A percentile compares a stretch with the other conserved stretches of the same genome.
These are phyloP conservation scores for Elgaria multicarinata DNA, from an alignment of 2,113 vertebrate species.

Conservation along the genomic window DNA sequence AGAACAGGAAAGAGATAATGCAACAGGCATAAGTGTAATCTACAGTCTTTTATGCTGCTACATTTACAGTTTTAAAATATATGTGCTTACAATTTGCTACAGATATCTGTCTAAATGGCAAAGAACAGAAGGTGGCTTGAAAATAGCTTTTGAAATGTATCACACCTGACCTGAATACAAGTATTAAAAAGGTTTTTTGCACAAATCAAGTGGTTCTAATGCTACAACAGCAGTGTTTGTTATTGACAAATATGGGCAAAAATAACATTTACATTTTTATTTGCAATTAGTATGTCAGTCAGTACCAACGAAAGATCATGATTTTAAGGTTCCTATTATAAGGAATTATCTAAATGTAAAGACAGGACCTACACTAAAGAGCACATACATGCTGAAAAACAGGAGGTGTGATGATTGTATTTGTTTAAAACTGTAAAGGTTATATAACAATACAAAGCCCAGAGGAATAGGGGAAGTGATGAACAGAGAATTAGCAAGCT, in stretches of 20 bases:
- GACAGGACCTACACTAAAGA: background rate
- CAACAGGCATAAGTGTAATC: background rate
- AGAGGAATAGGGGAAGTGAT: background rate
- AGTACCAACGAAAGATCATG: background rate
- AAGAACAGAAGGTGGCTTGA: background rate
- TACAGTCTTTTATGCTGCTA: background rate
- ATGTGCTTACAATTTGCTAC: background rate
- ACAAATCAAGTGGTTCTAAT: background rate
- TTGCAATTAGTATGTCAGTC: background rate
- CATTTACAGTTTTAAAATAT: background rate
- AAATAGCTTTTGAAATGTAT: background rate
- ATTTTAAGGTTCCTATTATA: background rate
- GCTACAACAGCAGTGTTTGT: background rate
- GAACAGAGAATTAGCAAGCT: background rate
- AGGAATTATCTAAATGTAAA: background rate
- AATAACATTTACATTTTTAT: background rate
- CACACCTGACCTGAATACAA: background rate
- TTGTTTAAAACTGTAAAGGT: background rate
- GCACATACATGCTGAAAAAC: too few species aligned
- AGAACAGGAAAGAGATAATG: background rate
- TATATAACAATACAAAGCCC: background rate
- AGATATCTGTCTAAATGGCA: background rate
- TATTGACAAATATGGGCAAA: background rate
- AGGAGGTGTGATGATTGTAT: background rate
- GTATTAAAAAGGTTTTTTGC: background rate